These are phyloP conservation scores for Drosophila neutralis DNA, from an alignment of 2,888 invertebrate genomes.

Conservation along the genomic window DNA sequence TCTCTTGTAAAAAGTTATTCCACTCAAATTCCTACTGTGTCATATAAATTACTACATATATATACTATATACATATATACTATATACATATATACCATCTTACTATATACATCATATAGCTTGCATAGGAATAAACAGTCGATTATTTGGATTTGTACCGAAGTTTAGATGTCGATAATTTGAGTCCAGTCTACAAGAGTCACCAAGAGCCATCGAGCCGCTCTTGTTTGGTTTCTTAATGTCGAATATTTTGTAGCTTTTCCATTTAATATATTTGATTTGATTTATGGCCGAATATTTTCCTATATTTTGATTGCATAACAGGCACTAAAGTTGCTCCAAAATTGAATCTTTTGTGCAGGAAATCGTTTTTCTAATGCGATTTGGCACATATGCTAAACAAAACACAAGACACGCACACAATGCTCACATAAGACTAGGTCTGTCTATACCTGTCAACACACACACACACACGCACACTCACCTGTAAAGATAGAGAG, in stretches of 20 bases:
- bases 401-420: conserved; percentile 5
- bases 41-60: no score
- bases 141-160: not conserved
- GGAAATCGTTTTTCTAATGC: conserved; percentile 62
- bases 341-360: conserved; percentile 49
- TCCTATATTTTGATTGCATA: conserved; percentile 38
- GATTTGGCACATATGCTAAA: conserved; percentile 64
- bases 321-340: conserved; percentile 20
- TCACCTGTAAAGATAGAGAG: not conserved
- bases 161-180: not conserved
- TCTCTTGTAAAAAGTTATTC: no score
- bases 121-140: not conserved
- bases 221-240: not conserved
- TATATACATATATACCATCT: no score
- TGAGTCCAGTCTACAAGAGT: not conserved
- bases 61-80: no score
- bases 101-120: not conserved
- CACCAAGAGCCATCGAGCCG: not conserved
- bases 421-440: conserved; percentile 7
- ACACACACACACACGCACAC: not conserved
- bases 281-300: conserved; percentile 43
- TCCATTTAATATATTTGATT: conserved; percentile 29
- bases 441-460: conserved; percentile 21
- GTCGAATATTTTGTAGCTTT: conserved; percentile 9
- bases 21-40: not conserved